Conservation (phyloP, 2,797 vertebrate species). For the Hemitrygon akajei region DNA sequence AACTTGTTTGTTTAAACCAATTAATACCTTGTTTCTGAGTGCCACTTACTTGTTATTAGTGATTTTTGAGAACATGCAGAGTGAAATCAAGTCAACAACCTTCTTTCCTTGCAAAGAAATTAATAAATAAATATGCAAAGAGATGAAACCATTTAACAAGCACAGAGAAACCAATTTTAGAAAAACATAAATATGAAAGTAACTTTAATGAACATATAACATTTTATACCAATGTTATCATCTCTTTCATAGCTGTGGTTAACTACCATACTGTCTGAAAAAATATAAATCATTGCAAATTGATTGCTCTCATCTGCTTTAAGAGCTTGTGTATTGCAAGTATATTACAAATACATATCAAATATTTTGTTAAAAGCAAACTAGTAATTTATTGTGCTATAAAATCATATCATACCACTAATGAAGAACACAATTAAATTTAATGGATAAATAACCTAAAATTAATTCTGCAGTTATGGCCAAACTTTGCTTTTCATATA, state of each 20-base stretch:
- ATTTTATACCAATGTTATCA: background rate
- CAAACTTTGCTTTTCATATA: background rate
- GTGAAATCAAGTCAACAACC: background rate
- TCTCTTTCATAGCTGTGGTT: conserved; percentile 12
- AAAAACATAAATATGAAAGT: background rate
- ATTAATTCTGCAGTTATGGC: background rate
- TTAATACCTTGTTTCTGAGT: background rate
- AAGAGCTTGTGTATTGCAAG: background rate
- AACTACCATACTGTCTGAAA: background rate
- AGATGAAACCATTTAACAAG: conserved; percentile 1
- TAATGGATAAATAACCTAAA: conserved; percentile 19
- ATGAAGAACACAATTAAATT: background rate
- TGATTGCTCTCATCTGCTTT: conserved; percentile 16
- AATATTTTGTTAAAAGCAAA: conserved; percentile 28
- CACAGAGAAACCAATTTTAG: background rate
- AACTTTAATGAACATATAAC: background rate
- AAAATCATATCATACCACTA: conserved; percentile 13
- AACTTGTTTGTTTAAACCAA: background rate
- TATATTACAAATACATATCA: background rate
- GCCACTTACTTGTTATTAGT: conserved; percentile 20
- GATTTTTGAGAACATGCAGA: background rate
- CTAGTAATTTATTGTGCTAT: background rate
- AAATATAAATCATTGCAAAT: conserved; percentile 13
- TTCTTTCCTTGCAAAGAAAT: background rate
- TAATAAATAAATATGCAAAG: background rate